phyloP scores from a whole-genome alignment of 2,797 vertebrate genomes.

The Hapalemur alaotrensis region DNA sequence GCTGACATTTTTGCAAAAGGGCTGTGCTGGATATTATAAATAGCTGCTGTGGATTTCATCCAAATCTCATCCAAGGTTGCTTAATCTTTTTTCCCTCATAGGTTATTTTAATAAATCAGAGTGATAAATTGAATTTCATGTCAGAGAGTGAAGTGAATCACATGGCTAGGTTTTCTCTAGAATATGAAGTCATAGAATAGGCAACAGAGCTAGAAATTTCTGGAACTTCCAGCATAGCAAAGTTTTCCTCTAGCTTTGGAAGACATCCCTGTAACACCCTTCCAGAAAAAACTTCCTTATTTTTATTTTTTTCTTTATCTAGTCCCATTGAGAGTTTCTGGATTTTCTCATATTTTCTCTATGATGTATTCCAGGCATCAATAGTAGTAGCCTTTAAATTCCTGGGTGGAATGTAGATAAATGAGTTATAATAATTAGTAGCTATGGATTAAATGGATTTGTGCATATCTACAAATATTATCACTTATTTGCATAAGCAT shows the following conservation, averaged over 20 bases:
- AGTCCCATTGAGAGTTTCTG: not conserved
- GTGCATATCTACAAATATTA: not conserved
- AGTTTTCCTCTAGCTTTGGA: not conserved
- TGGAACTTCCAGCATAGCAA: fast-evolving
- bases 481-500: not conserved
- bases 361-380: not conserved
- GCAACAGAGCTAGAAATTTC: not conserved
- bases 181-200: not conserved
- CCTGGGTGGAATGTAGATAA: not conserved
- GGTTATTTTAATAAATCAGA: not conserved
- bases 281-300: not conserved
- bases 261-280: not conserved
- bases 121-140: not conserved
- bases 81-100: not conserved
- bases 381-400: not conserved
- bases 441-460: not conserved
- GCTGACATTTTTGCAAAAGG: not conserved
- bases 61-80: not conserved
- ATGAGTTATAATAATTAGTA: not conserved
- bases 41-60: not conserved
- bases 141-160: not conserved
- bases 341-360: not conserved
- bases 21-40: not conserved
- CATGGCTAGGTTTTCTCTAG: not conserved
- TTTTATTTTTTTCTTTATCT: not conserved